Evolutionary conservation across 1,140 invertebrate species (phyloP).

Genomic region (Hycleus phaleratus): DNA sequence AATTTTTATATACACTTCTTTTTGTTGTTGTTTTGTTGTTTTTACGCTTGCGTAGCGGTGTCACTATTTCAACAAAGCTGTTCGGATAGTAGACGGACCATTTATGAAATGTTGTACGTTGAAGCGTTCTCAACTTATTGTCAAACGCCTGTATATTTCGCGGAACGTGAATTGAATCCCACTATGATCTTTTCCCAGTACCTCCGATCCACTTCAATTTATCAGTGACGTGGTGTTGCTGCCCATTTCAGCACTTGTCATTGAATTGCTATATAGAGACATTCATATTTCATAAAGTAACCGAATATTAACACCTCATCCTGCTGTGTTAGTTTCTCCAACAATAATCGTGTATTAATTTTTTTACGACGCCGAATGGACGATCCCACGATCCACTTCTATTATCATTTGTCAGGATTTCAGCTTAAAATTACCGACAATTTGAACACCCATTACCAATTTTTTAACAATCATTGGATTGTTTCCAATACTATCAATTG

Average conservation of each 20-base stretch:
- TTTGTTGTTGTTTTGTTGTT: background rate
- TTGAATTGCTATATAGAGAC: background rate
- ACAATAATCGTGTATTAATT: no score
- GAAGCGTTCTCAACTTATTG: conserved; percentile 22
- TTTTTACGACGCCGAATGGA: no score
- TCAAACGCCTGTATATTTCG: conserved; percentile 29
- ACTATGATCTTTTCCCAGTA: conserved; percentile 22
- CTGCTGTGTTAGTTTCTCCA: no score
- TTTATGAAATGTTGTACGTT: conserved; percentile 8
- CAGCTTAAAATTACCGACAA: no score
- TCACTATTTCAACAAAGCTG: conserved; percentile 9
- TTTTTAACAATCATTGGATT: no score
- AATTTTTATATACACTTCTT: conserved; percentile 21
- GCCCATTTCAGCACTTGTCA: conserved; percentile 36
- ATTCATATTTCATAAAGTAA: no score
- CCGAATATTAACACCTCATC: no score
- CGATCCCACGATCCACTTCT: no score
- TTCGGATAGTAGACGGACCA: background rate
- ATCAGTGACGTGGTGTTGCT: conserved; percentile 27
- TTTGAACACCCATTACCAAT: no score
- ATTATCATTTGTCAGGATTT: no score
- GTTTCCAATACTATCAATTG: no score
- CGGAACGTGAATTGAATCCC: conserved; percentile 34
- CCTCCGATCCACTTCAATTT: conserved; percentile 33
- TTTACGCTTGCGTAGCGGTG: conserved; percentile 15